Conservation (phyloP, 2,113 vertebrate genomes). For the Thamnophis sirtalis region DNA sequence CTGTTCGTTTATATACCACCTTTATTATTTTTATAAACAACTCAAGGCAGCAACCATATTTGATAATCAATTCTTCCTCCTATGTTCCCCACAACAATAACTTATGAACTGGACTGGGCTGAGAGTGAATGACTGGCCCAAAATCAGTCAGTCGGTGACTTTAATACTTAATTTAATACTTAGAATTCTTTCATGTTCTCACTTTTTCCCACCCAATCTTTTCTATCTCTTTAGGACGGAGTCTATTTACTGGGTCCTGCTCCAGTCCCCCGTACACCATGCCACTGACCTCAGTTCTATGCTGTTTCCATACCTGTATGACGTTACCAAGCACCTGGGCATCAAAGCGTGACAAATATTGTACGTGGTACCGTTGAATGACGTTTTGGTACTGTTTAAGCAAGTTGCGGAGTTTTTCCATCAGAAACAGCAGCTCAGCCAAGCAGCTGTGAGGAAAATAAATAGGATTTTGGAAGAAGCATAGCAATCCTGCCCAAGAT, state of each 20-base stretch:
- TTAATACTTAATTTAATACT: background rate
- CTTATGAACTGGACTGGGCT: background rate
- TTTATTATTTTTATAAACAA: background rate
- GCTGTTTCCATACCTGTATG: constrained; percentile 77
- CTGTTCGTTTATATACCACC: background rate
- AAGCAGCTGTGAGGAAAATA: constrained; percentile 66
- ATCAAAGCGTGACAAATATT: constrained; percentile 87
- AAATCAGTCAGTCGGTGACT: background rate
- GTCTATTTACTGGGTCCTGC: background rate
- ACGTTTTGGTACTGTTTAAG: constrained; percentile 63
- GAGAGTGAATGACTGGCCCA: background rate
- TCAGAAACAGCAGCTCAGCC: constrained; percentile 82
- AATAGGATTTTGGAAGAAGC: background rate
- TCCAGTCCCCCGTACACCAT: background rate
- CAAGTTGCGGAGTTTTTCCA: constrained; percentile 77
- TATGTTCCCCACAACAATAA: background rate
- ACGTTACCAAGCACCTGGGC: constrained; percentile 84
- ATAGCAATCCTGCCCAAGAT: background rate
- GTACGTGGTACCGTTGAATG: constrained; percentile 83
- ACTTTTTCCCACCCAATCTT: background rate
- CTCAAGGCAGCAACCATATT: background rate
- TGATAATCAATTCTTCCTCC: background rate
- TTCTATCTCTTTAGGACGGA: background rate
- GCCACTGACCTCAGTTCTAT: background rate
- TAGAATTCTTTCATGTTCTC: background rate